Evolutionary conservation across 2,888 invertebrate genomes (phyloP), one percentile per base, ranked within the genome.

Genomic region (Dinocampus coccinellae): DNA sequence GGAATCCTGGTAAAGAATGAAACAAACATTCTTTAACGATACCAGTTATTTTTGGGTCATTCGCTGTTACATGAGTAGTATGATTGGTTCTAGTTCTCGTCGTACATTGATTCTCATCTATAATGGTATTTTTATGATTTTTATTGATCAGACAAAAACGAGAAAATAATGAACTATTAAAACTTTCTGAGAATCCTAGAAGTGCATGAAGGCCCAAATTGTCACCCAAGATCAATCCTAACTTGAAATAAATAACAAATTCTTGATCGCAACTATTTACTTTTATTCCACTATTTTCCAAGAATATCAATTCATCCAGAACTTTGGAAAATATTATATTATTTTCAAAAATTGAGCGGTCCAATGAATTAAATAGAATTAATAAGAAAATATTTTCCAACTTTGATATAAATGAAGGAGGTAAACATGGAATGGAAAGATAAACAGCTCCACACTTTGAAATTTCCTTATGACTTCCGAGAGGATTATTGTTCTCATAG

Each of bases 401-500:
- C 65, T 79, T 78, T 11, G 73, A 74, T 16, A 53, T 55, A 24
- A 70, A 69, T 24, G 47, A 9, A 24, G 75, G 73, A 9, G 77
- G 75, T 39, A 77, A 68, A 65, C 71, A 76, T n/a, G 75, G 72
- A 2, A 78, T 58, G 2, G 58, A 53, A 3, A 75, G 1, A 58
- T 76, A 76, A 2, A 78, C 65, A 11, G 74, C 78, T 13, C 76
- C 78, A 34, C 76, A 75, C 66, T 79, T 79, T 2, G 69, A 55
- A 26, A 79, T 70, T 10, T 76, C 77, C 34, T 70, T 72, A 68
- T 80, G 78, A 55, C 65, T 69, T 1, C 77, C 78, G 2, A 78
- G 42, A 9, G 78, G 77, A 68, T 79, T 79, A 42, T 77, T 78
- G 0, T 47, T 76, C 53, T 80, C 78, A 33, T 73, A 47, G n/a